phyloP scores from a whole-genome alignment of 37 sponge, comb jelly and placozoan species.

The Halisarca cf. caerulea region DNA sequence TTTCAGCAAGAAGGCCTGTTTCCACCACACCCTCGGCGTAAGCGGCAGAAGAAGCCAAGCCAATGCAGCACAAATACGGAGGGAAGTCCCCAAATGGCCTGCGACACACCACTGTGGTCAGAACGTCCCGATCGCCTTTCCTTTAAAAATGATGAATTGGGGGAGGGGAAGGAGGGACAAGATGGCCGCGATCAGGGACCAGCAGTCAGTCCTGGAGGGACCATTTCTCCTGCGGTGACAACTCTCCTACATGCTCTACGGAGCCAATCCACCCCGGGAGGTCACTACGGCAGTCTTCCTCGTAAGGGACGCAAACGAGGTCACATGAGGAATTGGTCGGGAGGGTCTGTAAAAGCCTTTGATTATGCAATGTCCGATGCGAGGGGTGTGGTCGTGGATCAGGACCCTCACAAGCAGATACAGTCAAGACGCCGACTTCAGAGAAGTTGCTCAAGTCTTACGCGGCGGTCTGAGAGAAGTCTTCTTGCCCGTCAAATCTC shows the following conservation, averaged over 20 bases:
- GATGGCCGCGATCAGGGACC: neutral
- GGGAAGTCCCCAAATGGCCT: neutral
- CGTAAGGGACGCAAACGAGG: neutral
- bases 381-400: neutral
- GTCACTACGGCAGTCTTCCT: neutral
- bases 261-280: neutral
- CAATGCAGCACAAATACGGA: neutral
- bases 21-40: neutral
- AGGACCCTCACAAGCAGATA: neutral
- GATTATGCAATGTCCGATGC: neutral
- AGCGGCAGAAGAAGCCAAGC: neutral
- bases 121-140: neutral
- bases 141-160: neutral
- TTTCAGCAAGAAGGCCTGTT: neutral
- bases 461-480: neutral
- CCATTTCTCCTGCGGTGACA: conserved; percentile 42
- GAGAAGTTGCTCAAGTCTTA: neutral
- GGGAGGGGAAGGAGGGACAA: neutral
- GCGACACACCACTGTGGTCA: neutral
- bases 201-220: conserved; percentile 44
- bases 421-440: neutral
- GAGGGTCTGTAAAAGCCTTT: conserved; percentile 14
- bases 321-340: conserved; percentile 15
- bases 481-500: neutral
- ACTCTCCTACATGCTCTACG: conserved; percentile 25